Evolutionary conservation across 2,888 invertebrate species (phyloP), one percentile per base, ranked within the genome.

Genomic region (Drosophila pseudotakahashii): DNA sequence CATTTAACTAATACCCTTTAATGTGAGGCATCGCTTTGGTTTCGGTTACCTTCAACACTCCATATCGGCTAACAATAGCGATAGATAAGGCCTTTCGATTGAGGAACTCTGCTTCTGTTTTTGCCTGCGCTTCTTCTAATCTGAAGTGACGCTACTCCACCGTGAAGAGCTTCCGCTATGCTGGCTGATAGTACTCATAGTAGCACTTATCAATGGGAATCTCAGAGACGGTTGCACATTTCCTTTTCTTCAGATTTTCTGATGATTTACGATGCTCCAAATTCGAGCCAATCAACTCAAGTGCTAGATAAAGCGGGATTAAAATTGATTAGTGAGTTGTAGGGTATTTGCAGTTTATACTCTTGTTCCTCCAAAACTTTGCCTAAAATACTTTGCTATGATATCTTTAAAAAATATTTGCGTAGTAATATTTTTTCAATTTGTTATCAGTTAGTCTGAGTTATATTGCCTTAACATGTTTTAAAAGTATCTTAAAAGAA

Each of bases 111-210:
- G n/a, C 30, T 42, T 23, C 23, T 41, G 41, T 10, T 41, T 39
- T 34, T 34, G n/a, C 11, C 10, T 16, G 9, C 34, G 54, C 34
- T 64, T 37, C 7, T 23, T 26, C 45, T 66, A 63, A 66, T 66
- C 64, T 66, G 52, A 66, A 66, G 64, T 66, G 64, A 52, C n/a
- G 52, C 51, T 47, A 63, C 64, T 66, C 52, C 52, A 66, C 2
- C 34, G n/a, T 47, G 19, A 36, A 70, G 51, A 66, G 42, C 51
- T 66, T 41, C 55, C 55, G 36, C 37, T 34, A 32, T 51, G 44
- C 50, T 14, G 39, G 32, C 32, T 52, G 62, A 64, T 52, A 64
- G 52, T 19, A 39, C 45, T 39, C 26, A 11, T 48, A 42, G 11
- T 7, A 7, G 16, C n/a, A 63, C 63, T 66, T 66, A 66, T 53